Evolutionary conservation across 2,888 invertebrate species (phyloP), one percentile per base, ranked within the genome.

Genomic region (Ochropleura plecta): DNA sequence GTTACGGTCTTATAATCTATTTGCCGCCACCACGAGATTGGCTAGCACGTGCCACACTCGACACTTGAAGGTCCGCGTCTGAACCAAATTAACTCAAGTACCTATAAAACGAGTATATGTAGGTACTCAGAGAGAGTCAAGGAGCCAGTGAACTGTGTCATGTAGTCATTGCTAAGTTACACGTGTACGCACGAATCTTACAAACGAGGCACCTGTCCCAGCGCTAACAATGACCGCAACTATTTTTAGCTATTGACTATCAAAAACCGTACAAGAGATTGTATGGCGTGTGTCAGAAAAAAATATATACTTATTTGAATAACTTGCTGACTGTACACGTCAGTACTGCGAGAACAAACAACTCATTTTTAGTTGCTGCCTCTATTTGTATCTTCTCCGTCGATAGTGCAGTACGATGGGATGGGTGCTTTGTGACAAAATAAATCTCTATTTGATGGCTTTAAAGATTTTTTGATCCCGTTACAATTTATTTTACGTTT

Each of bases 1-100:
- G 49, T 44, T 81, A 70, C 65, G 63, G 74, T 83, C 71, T 49
- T 76, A 70, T 68, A 69, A 78, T 74, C 69, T 70, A 59, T 70
- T 70, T 65, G 12, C 49, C 30, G 48, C 51, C 69, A 46, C 66
- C 72, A 53, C 75, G 40, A 70, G 67, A 80, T 86, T 75, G 57
- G 20, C 68, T 72, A 42, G 48, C 7, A 60, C 20, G 63, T 64
- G 60, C 46, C 60, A 51, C n/a, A 70, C 60, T 62, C 44, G 40
- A 55, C n/a, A 72, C 70, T 72, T 53, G n/a, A 20, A 73, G 44
- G 65, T 71, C 48, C 63, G 62, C 60, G 40, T 55, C 12, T 51
- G 60, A 48, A 74, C 53, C 18, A 60, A 69, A 75, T 78, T 60
- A 78, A 71, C 57, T 76, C 46, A 40, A 55, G 65, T 53, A 30